Conservation (phyloP, 2,113 vertebrate genomes). For the Colistium nudipinnis region DNA sequence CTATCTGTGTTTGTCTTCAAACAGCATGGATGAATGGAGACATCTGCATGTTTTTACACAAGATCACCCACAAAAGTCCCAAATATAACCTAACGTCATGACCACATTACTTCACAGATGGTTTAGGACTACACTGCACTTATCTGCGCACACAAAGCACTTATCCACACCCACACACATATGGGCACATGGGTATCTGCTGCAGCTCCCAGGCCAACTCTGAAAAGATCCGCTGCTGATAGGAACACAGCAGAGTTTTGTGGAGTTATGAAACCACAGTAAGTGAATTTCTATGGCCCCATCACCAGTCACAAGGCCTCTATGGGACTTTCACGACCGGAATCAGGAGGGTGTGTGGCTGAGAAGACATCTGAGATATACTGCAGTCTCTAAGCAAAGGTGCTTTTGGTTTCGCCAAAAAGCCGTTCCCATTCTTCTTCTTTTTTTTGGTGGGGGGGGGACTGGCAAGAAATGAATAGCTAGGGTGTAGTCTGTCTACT, state of each 20-base stretch:
- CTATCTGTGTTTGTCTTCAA: conserved; percentile 24
- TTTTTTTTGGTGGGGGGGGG: no score
- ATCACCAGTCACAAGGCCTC: not conserved
- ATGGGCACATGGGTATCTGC: not conserved
- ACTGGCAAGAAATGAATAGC: no score
- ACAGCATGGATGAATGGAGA: conserved; percentile 11
- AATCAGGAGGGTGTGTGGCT: not conserved
- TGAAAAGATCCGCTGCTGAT: conserved; percentile 9
- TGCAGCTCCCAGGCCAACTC: not conserved
- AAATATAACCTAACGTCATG: conserved; percentile 42
- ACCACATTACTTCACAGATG: conserved; percentile 46
- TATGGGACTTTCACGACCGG: not conserved
- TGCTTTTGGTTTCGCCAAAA: not conserved
- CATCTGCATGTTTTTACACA: conserved; percentile 3
- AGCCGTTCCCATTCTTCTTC: no score
- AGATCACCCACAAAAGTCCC: conserved; percentile 14
- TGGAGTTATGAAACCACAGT: conserved; percentile 29
- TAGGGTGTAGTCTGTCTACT: not conserved
- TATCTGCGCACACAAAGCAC: not conserved
- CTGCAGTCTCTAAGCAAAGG: not conserved
- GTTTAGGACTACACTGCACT: conserved; percentile 2
- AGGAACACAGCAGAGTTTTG: conserved; percentile 23
- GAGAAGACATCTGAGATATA: no score
- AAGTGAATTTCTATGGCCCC: not conserved
- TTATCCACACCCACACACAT: not conserved